Evolutionary conservation across 2,888 invertebrate genomes (phyloP).

Genomic region (Pristionchus maxplancki): DNA sequence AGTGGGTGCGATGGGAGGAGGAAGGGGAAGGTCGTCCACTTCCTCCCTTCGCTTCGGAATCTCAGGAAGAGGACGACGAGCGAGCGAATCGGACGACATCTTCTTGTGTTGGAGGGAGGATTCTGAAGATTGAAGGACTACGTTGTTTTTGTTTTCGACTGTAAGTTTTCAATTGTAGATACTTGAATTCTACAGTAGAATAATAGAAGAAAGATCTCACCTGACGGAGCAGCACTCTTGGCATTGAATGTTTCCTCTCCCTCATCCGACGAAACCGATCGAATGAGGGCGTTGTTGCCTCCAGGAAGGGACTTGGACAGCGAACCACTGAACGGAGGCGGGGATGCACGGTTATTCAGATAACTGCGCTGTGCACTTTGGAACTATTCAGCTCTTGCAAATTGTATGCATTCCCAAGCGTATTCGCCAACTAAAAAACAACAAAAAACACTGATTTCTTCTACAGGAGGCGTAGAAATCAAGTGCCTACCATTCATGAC

Average conservation of each 20-base stretch:
- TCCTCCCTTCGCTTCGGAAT: not conserved
- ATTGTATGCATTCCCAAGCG: not conserved
- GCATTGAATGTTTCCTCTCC: constrained; percentile 35
- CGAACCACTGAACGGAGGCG: not conserved
- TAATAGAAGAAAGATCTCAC: no score
- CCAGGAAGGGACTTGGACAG: constrained; percentile 46
- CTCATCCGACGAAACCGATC: constrained; percentile 7
- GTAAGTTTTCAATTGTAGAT: not conserved
- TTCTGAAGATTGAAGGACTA: not conserved
- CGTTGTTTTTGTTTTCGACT: not conserved
- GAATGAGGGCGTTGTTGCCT: not conserved
- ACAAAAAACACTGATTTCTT: no score
- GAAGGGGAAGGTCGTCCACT: constrained; percentile 8
- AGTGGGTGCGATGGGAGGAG: not conserved
- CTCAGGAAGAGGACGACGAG: constrained; percentile 2
- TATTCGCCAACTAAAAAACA: not conserved
- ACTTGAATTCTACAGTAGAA: not conserved
- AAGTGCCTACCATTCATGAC: no score
- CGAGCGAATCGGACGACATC: not conserved
- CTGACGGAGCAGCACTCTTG: constrained; percentile 12
- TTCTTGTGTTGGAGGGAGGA: not conserved
- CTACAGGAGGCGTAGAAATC: no score
- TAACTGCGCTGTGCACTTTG: not conserved
- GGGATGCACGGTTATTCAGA: not conserved
- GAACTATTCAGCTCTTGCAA: not conserved